These are phyloP conservation scores for Crocallis elinguaria DNA, from an alignment of 2,888 invertebrate genomes.

Conservation along the genomic window DNA sequence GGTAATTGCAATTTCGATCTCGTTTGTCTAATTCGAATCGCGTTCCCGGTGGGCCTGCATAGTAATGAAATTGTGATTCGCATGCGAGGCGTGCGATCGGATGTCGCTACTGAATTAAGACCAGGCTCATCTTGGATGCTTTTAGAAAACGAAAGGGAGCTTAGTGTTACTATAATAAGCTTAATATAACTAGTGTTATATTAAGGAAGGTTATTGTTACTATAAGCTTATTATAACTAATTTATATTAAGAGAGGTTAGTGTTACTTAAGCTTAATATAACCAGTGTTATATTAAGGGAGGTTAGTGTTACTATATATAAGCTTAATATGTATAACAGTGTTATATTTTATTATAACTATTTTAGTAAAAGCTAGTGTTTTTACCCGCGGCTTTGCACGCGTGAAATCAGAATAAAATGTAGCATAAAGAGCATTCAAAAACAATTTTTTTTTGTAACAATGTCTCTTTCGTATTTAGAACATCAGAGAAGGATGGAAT, in stretches of 20 bases:
- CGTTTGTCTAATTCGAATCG: slow-evolving; percentile 15
- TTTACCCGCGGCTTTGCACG: too few relatives aligned
- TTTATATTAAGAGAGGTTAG: not conserved
- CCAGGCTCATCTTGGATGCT: slow-evolving; percentile 9
- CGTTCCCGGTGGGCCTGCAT: slow-evolving; percentile 10
- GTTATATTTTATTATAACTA: too few relatives aligned
- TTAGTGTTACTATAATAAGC: not conserved
- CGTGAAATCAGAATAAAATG: too few relatives aligned
- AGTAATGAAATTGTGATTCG: slow-evolving; percentile 20
- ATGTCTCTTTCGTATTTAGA: too few relatives aligned
- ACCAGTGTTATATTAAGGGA: not conserved
- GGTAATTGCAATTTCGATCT: slow-evolving; percentile 7
- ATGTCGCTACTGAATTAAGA: slow-evolving; percentile 24
- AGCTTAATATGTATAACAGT: too few relatives aligned
- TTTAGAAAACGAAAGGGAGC: slow-evolving; percentile 1
- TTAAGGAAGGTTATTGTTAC: too few relatives aligned
- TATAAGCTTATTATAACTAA: too few relatives aligned
- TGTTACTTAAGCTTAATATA: not conserved
- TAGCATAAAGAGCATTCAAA: too few relatives aligned
- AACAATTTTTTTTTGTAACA: too few relatives aligned
- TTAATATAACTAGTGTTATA: not conserved
- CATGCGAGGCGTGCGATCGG: slow-evolving; percentile 13
- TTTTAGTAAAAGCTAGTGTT: too few relatives aligned
- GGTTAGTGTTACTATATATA: too few relatives aligned
- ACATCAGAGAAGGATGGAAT: too few relatives aligned